phyloP scores from a whole-genome alignment of 1,140 invertebrate genomes.

The Sipha flava region DNA sequence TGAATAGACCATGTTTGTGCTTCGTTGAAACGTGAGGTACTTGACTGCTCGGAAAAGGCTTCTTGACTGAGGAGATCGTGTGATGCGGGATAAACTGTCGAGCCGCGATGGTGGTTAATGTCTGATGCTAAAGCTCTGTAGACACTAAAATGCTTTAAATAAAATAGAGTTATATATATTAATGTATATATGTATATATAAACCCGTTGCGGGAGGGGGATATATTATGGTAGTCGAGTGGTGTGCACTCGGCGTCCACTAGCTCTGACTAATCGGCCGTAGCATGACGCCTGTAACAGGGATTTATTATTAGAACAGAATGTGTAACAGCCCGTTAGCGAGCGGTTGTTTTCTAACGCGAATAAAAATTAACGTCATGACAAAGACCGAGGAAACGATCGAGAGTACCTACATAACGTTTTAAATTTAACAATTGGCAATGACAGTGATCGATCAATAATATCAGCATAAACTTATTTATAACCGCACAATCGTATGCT shows the following conservation, averaged over 20 bases:
- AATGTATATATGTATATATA: neutral
- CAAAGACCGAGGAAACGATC: neutral
- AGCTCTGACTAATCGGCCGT: slow-evolving; percentile 10
- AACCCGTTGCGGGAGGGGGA: neutral
- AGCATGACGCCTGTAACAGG: neutral
- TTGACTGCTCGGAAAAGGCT: no score
- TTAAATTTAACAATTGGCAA: neutral
- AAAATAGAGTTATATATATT: slow-evolving; percentile 21
- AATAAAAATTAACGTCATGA: neutral
- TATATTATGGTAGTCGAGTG: neutral
- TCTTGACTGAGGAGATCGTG: no score
- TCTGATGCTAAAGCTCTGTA: neutral
- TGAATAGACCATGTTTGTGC: slow-evolving; percentile 71
- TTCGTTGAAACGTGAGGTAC: neutral
- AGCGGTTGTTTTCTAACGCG: neutral
- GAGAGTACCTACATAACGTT: neutral
- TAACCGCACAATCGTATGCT: no score
- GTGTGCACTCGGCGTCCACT: slow-evolving; percentile 22
- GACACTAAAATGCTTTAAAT: neutral
- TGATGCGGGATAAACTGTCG: neutral
- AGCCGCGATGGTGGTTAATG: neutral
- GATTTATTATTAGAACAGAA: slow-evolving; percentile 8
- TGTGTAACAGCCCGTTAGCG: slow-evolving; percentile 4
- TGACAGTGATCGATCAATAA: neutral
- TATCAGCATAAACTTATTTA: neutral